A percentile compares a stretch with the other conserved stretches of the same genome.
Conservation (phyloP, 1,140 invertebrate genomes). For the Subanguina moxae region DNA sequence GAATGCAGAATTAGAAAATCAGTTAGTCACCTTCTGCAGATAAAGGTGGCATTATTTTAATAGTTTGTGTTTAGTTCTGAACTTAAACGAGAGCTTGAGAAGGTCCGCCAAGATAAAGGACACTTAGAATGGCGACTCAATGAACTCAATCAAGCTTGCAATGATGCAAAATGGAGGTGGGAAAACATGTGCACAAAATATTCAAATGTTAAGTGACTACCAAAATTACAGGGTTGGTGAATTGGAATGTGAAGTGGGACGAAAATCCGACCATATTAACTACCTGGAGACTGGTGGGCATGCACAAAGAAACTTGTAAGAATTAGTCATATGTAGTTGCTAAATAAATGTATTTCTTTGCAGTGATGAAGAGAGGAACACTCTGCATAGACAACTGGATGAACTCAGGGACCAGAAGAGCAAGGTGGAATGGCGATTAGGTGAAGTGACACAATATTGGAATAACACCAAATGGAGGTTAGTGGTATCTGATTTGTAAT, state of each 20-base stretch:
- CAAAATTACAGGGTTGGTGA: conserved; percentile 17
- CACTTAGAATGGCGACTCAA: neutral
- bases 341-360: neutral
- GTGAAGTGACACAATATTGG: conserved; percentile 32
- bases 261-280: neutral
- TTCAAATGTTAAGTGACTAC: neutral
- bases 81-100: neutral
- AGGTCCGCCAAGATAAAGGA: neutral
- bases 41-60: no score
- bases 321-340: neutral
- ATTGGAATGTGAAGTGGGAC: conserved; percentile 12
- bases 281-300: neutral
- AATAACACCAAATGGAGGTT: conserved; percentile 37
- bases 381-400: neutral
- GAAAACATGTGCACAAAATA: neutral
- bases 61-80: neutral
- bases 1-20: neutral
- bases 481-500: no score
- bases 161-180: conserved; percentile 25
- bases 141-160: conserved; percentile 10
- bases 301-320: neutral
- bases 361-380: neutral
- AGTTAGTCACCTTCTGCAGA: neutral
- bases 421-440: conserved; percentile 31
- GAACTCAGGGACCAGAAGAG: conserved; percentile 21